Evolutionary conservation across 1,140 invertebrate species (phyloP), one percentile per base, ranked within the genome.

Genomic region (Bombus cullumanus): DNA sequence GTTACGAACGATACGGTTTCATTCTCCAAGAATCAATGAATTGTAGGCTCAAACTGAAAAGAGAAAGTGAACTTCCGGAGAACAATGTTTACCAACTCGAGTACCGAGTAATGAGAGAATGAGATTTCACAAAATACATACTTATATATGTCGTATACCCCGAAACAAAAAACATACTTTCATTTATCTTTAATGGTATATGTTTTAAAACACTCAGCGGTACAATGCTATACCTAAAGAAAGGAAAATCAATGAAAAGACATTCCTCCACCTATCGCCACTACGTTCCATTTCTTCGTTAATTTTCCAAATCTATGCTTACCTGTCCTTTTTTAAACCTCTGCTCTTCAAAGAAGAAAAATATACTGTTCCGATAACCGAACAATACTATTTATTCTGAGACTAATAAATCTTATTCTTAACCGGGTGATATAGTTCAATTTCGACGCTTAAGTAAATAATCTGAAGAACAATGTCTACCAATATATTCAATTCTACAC

Each of bases 1-100:
- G 18, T 18, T 39, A 62, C 74, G 10, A 76, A 37, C 18, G 15
- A 3, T 8, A 47, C 31, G 41, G 47, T 80, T 43, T 80, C 64
- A 53, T 75, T 82, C n/a, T 82, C 6, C 53, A 5, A 28, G 47
- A 75, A 37, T n/a, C 31, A 86, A 85, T 85, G 69, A 68, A n/a
- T 34, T 39, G 47, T 25, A 59, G 76, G 80, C 87, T 87, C 57
- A 83, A 64, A 28, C 34, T 31, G 47, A 41, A 74, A 86, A 79
- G 87, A 88, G 90, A 90, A 88, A 87, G 86, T 87, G 64, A 71
- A 87, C 72, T 81, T 10, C 53, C 9, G 34, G 13, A 31, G 62
- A 87, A 87, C 81, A 84, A 88, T 88, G 22, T 41, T 77, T 47
- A 76, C 18, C 79, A 18, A 9, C 71, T 25, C 76, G 75, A 57